Conservation (phyloP, 2,888 invertebrate species). For the Stenodera caucasica region DNA sequence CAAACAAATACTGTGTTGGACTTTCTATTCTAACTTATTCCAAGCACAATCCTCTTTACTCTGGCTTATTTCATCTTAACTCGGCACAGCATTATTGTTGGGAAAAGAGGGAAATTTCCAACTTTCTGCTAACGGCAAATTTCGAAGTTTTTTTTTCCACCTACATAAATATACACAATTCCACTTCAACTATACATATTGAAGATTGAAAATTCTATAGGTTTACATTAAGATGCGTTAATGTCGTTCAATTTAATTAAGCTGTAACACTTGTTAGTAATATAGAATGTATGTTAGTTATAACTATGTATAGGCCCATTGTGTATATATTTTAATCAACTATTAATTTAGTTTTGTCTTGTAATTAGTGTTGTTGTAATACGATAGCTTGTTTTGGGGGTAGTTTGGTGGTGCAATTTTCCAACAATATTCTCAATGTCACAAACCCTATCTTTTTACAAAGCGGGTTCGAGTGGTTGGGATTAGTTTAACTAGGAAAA, state of each 20-base stretch:
- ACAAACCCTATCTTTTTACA: too few species aligned
- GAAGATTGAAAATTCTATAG: background rate
- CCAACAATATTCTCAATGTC: background rate
- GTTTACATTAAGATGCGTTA: background rate
- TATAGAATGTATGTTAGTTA: background rate
- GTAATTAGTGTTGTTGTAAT: constrained; percentile 18
- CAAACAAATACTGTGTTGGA: background rate
- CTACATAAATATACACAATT: too few species aligned
- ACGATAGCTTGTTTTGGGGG: constrained; percentile 1
- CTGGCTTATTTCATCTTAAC: background rate
- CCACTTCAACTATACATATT: too few species aligned
- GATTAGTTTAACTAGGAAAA: constrained; percentile 5
- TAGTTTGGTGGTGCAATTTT: background rate
- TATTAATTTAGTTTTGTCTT: constrained; percentile 20
- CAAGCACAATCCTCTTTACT: background rate
- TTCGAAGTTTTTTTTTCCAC: too few species aligned
- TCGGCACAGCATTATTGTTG: background rate
- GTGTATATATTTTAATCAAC: constrained; percentile 17
- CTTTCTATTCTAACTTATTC: background rate
- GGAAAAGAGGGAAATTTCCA: background rate
- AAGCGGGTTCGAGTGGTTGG: background rate
- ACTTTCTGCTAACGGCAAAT: background rate
- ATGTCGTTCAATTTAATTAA: constrained; percentile 15
- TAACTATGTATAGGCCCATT: constrained; percentile 9
- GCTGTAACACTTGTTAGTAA: constrained; percentile 7